Evolutionary conservation across 2,888 invertebrate species (phyloP).

Genomic region (Machimus rusticus): DNA sequence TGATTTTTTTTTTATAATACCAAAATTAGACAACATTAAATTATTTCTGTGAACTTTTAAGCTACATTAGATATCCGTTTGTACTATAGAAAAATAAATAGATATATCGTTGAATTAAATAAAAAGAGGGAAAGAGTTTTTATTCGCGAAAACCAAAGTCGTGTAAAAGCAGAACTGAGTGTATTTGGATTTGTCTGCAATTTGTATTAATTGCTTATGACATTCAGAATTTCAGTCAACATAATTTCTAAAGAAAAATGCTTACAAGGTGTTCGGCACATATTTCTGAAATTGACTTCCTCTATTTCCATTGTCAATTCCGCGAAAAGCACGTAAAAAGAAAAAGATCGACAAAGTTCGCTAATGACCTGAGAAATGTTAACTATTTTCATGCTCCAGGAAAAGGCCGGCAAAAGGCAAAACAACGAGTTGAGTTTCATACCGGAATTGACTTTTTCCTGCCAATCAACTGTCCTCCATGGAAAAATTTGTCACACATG

Average conservation of each 20-base stretch:
- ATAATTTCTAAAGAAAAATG: background rate
- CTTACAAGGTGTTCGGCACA: background rate
- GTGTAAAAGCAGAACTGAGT: no score
- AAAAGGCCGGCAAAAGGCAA: background rate
- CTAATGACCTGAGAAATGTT: background rate
- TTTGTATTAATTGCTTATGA: background rate
- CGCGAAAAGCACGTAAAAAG: background rate
- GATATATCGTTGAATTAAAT: no score
- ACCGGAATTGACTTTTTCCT: conserved; percentile 17
- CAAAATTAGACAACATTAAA: no score
- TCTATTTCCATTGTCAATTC: background rate
- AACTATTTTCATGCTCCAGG: background rate
- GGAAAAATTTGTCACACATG: background rate
- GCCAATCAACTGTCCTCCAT: background rate
- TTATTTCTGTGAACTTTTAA: no score
- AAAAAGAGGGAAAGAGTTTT: no score
- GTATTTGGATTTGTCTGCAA: background rate
- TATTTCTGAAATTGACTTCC: background rate
- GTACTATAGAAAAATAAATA: no score
- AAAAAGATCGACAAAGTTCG: background rate
- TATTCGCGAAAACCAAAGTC: no score
- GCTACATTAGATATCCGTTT: no score
- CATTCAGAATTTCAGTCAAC: background rate
- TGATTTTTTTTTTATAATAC: no score
- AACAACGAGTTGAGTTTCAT: background rate